Evolutionary conservation across 2,113 vertebrate species (phyloP), one percentile per base, ranked within the genome.

Genomic region (Phalacrocorax pelagicus): DNA sequence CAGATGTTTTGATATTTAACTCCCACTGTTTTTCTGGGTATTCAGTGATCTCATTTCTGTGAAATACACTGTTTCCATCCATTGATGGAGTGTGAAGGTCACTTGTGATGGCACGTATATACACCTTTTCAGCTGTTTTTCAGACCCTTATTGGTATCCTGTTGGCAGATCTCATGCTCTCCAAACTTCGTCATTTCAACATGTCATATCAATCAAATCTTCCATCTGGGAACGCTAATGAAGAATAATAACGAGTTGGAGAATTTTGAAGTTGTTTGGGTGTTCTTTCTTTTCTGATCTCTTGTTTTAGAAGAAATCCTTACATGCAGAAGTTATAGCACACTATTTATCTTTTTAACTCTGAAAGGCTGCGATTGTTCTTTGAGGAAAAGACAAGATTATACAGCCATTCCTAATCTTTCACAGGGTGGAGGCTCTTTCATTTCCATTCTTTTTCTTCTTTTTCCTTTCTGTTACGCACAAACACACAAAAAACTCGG

Each of bases 321-420:
- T 78, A 71, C 10, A 24, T 29, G 38, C 42, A 95, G 77, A 86
- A 69, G 22, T 36, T 86, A 44, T 36, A 69, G 52, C 23, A 42
- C 29, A 16, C 9, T 40, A 46, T 22, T 94, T 92, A 2, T 85
- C 34, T 34, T 92, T 70, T 86, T 90, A 84, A 65, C 26, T 94
- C 36, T 82, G 79, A 83, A 83, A 84, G 49, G 7, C 74, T 93
- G 42, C 1, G 3, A 73, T 88, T 94, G 42, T 86, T 87, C 92
- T 90, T 87, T 66, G 71, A 89, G 71, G n/a, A 92, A 94, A 90
- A 82, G 21, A 36, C 12, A 70, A 54, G 66, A 90, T 96, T 62
- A n/a, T 90, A 47, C 42, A 66, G 63, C 38, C 51, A 69, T 90
- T 91, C 62, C 51, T 89, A 58, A 32, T 69, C 49, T 89, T 92